Base-by-base conservation (phyloP, 2,797 vertebrate species). In the Gymnothorax reevesii region DNA sequence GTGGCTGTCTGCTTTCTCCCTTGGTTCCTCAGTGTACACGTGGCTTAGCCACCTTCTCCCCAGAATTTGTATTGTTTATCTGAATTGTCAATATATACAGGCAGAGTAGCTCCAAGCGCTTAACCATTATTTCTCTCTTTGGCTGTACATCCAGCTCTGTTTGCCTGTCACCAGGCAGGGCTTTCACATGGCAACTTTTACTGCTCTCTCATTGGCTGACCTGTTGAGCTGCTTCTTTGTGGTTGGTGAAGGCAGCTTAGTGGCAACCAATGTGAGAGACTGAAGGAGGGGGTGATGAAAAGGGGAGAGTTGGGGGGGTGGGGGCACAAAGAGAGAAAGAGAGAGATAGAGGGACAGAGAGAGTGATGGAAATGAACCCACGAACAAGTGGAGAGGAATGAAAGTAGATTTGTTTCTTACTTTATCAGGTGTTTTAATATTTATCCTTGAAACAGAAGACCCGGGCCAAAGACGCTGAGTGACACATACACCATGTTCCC, bases 121-220 rank as follows among this genome's bases (percentile, higher is more conserved):
- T 33, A 22, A 66, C 20, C 25, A 10, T 33, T 33, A 73, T 73
- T 73, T 73, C 25, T 33, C 27, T 33, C 25, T 73, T 33, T n/a
- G 20, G 8, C 62, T 62, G 4, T 15, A 62, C 7, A 25, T 69
- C 25, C 33, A 33, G n/a, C 25, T 27, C 12, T 13, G 69, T 27
- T 33, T 27, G 69, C 25, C 66, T 73, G 69, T 73, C 27, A 15
- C 69, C 17, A 73, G 69, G 25, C 69, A 73, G 69, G 69, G 69
- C 69, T 73, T 73, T 59, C 54, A 77, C 85, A 86, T 64, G 57
- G 75, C 75, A 82, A 86, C 85, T 49, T 86, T 60, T 52, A 82
- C 15, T 60, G 13, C 20, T 59, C 85, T 82, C 59, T 52, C 59
- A 86, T 13, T 54, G 85, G 60, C 77, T 57, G 75, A 82, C 73